phyloP scores from a whole-genome alignment of 2,888 invertebrate species.

The Drosophila barbarae region DNA sequence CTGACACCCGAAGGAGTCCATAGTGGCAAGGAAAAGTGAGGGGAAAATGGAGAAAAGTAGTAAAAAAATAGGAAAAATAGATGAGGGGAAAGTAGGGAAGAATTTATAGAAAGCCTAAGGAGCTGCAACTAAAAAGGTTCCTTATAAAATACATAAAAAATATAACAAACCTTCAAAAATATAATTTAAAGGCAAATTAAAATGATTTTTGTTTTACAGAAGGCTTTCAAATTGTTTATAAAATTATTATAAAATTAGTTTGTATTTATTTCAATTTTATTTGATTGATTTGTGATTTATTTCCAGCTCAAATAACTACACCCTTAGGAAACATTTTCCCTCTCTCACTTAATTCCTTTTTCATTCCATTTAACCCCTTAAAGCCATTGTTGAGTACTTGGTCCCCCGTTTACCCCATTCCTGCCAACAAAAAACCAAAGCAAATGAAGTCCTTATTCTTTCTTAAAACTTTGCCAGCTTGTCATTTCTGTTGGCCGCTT shows the following conservation, averaged over 20 bases:
- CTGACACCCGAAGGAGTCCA: neutral
- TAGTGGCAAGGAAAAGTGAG: too few species aligned
- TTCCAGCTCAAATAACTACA: neutral
- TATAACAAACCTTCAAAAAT: neutral
- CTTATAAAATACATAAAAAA: too few species aligned
- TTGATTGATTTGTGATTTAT: too few species aligned
- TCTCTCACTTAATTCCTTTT: neutral
- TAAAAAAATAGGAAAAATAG: neutral
- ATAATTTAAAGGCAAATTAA: accelerated
- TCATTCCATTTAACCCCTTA: conserved; percentile 2
- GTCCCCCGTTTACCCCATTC: neutral
- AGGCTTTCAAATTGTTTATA: too few species aligned
- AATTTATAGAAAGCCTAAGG: neutral
- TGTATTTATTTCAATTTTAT: neutral
- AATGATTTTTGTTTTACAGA: too few species aligned
- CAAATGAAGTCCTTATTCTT: conserved; percentile 9
- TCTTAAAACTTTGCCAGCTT: neutral
- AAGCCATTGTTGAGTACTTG: conserved; percentile 7
- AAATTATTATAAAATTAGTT: too few species aligned
- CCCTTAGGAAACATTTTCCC: neutral
- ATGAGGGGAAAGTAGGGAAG: neutral
- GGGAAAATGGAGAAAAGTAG: too few species aligned
- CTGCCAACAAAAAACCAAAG: neutral
- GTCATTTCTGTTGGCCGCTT: conserved; percentile 54
- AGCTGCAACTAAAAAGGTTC: neutral